These are phyloP conservation scores for Platichthys flesus DNA, from an alignment of 2,113 vertebrate genomes.

Conservation along the genomic window DNA sequence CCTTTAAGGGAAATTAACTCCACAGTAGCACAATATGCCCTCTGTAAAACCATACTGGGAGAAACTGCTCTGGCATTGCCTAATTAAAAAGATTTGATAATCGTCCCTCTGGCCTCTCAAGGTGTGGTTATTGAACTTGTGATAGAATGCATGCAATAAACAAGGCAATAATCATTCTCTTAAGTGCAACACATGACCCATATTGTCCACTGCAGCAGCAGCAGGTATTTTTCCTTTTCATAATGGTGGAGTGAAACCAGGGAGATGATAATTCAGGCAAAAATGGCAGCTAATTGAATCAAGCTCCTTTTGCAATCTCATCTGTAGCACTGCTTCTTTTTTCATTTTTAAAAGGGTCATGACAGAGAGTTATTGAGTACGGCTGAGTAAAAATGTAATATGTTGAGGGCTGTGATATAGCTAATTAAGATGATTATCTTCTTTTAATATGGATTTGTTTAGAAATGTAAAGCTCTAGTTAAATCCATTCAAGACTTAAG, in stretches of 20 bases:
- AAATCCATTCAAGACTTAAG: not conserved
- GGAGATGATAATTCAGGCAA: constrained; percentile 27
- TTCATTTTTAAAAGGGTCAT: constrained; percentile 18
- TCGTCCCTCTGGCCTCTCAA: not conserved
- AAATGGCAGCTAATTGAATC: constrained; percentile 55
- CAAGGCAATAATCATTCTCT: constrained; percentile 17
- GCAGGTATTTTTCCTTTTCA: constrained; percentile 36
- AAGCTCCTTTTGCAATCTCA: constrained; percentile 44
- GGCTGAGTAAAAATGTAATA: constrained; percentile 42
- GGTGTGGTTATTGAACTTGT: constrained; percentile 4
- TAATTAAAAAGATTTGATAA: constrained; percentile 10
- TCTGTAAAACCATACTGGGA: not conserved
- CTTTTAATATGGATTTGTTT: constrained; percentile 38
- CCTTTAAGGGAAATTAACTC: not conserved
- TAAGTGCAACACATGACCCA: constrained; percentile 32
- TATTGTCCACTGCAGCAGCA: constrained; percentile 21
- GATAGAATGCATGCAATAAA: constrained; percentile 3
- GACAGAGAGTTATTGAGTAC: constrained; percentile 26
- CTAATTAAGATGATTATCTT: constrained; percentile 67
- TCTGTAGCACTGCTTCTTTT: constrained; percentile 14
- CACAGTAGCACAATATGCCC: not conserved
- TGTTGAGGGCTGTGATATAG: constrained; percentile 38
- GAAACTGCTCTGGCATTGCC: not conserved
- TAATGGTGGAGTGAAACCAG: constrained; percentile 27
- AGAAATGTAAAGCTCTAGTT: constrained; percentile 15